Evolutionary conservation across 2,888 invertebrate species (phyloP), one percentile per base, ranked within the genome.

Genomic region (Macrophya annulata): DNA sequence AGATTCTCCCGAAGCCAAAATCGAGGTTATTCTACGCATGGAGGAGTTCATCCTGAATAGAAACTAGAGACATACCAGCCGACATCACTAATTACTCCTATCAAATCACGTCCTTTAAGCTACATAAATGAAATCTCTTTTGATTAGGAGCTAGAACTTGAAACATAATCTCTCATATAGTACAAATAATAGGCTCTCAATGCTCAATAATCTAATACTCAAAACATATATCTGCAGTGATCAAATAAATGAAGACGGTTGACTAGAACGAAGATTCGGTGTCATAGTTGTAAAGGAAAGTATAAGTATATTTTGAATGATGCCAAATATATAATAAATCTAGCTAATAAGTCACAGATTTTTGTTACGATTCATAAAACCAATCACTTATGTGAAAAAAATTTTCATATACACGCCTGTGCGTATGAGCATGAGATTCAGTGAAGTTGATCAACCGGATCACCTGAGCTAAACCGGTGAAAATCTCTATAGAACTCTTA

Each of bases 21-120:
- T n/a, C 9, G 15, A 17, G 40, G n/a, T 9, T 25, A 62, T 71
- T n/a, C 40, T n/a, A 65, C 15, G 21, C 74, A 74, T 74, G 74
- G 21, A n/a, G 25, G 45, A 74, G 21, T 25, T 45, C 21, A 45
- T 21, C 45, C 1, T 45, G 21, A 15, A 45, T 45, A 43, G 45
- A 43, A 45, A 12, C 74, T 21, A 74, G 21, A 74, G 25, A 74
- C 43, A 31, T 12, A 45, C 5, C 21, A 74, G 9, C 40, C 40
- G 31, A 71, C 37, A n/a, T 48, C 21, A 21, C 76, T 25, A 37
- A 77, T 77, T 77, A 77, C 31, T 77, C 8, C 76, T 15, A 51
- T 51, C 17, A 25, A 77, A 77, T 40, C 25, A 25, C 55, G 55
- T 77, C 37, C 45, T 45, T 74, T 43, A 74, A 15, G n/a, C 43